Percentiles rank a stretch among this genome's conserved stretches.
Evolutionary conservation across 2,888 invertebrate genomes (phyloP).

Genomic region (Lepas anatifera): DNA sequence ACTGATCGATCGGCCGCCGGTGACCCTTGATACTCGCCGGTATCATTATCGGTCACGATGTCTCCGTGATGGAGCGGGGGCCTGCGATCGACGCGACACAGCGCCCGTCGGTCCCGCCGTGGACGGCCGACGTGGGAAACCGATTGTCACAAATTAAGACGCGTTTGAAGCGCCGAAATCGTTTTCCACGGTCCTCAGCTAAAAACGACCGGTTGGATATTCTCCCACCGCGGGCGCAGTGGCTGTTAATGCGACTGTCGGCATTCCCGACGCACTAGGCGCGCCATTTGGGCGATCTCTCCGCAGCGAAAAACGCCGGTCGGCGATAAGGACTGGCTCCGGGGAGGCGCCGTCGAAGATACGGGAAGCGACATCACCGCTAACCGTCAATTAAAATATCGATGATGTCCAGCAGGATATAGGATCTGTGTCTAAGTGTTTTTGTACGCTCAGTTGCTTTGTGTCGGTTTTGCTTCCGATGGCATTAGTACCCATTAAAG

Average conservation of each 20-base stretch:
- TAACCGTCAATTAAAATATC: constrained; percentile 7
- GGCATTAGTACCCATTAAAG: background rate
- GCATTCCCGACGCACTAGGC: background rate
- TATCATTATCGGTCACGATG: constrained; percentile 8
- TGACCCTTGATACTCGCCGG: background rate
- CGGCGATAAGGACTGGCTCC: background rate
- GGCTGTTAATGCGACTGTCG: background rate
- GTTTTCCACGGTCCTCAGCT: background rate
- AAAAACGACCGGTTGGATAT: background rate
- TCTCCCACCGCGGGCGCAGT: background rate
- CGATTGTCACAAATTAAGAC: constrained; percentile 9
- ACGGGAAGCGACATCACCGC: background rate
- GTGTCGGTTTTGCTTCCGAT: background rate
- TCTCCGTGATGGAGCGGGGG: background rate
- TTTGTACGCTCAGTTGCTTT: background rate
- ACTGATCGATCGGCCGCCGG: background rate
- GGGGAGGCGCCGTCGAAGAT: background rate
- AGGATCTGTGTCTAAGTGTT: background rate
- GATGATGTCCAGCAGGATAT: background rate
- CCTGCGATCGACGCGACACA: background rate
- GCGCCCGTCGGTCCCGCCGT: background rate
- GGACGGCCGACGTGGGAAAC: background rate
- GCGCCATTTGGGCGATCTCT: background rate
- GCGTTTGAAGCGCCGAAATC: constrained; percentile 7
- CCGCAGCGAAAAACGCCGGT: background rate